A percentile compares a stretch with the other conserved stretches of the same genome.
Conservation (phyloP, 1,140 invertebrate genomes). For the Pseudomyrmex gracilis region DNA sequence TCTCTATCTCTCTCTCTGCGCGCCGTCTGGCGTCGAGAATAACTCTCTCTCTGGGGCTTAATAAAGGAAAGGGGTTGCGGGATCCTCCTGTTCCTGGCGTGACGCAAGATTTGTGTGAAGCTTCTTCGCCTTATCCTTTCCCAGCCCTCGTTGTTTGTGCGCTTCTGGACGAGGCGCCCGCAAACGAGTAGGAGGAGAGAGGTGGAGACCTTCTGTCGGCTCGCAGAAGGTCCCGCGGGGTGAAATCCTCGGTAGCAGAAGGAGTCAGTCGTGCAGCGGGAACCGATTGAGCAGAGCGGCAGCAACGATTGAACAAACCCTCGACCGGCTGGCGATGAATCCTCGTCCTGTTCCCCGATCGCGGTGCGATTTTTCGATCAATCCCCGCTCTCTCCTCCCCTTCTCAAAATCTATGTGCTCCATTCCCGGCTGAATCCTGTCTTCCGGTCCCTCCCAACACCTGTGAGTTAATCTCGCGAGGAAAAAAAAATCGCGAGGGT, state of each 20-base stretch:
- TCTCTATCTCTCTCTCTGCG: constrained; percentile 40
- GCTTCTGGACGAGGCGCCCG: constrained; percentile 6
- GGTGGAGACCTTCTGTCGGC: constrained; percentile 65
- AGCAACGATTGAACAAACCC: constrained; percentile 46
- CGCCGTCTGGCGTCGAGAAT: constrained; percentile 69
- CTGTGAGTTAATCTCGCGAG: constrained; percentile 45
- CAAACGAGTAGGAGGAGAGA: neutral
- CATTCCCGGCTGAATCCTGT: constrained; percentile 39
- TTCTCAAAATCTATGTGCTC: constrained; percentile 48
- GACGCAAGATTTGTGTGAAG: constrained; percentile 64
- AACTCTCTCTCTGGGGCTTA: constrained; percentile 62
- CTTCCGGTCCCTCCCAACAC: constrained; percentile 46
- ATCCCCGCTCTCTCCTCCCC: constrained; percentile 61
- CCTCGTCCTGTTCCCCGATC: constrained; percentile 42
- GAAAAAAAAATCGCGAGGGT: constrained; percentile 39
- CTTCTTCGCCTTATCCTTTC: constrained; percentile 33
- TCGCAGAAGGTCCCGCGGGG: constrained; percentile 61
- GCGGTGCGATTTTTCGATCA: constrained; percentile 68
- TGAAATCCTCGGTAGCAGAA: constrained; percentile 63
- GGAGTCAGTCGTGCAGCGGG: constrained; percentile 79
- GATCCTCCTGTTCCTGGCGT: constrained; percentile 61
- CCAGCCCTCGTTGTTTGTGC: constrained; percentile 13
- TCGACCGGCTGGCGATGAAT: constrained; percentile 36
- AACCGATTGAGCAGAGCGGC: constrained; percentile 54
- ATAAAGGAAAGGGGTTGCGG: constrained; percentile 62